A percentile compares a stretch with the other conserved stretches of the same genome.
phyloP scores from a whole-genome alignment of 2,797 vertebrate species.

The Cetoscarus ocellatus region DNA sequence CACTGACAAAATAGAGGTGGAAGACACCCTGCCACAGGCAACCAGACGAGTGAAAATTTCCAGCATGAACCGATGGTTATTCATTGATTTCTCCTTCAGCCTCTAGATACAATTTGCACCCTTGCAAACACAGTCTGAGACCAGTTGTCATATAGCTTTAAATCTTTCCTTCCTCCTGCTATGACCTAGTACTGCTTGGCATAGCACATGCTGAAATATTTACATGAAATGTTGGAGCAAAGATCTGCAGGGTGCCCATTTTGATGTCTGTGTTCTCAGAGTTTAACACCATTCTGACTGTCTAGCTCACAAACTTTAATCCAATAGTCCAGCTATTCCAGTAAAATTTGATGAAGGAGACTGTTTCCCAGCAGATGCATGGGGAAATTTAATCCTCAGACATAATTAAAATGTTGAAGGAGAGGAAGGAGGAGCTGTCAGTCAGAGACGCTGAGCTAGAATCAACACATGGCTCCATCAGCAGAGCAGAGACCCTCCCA shows the following conservation, averaged over 20 bases:
- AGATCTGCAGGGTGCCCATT: conserved; percentile 27
- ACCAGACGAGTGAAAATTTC: background rate
- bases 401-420: conserved; percentile 29
- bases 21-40: background rate
- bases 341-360: conserved; percentile 26
- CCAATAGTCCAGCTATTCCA: background rate
- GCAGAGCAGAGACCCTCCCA: conserved; percentile 15
- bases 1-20: conserved; percentile 13
- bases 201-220: conserved; percentile 47
- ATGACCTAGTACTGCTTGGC: conserved; percentile 42
- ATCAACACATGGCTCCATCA: conserved; percentile 43
- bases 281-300: conserved; percentile 16
- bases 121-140: conserved; percentile 4
- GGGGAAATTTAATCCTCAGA: conserved; percentile 14
- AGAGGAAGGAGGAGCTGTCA: conserved; percentile 21
- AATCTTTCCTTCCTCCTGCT: conserved; percentile 4
- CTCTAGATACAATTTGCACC: background rate
- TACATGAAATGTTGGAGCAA: conserved; percentile 23
- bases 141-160: conserved; percentile 2
- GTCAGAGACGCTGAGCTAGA: conserved; percentile 15
- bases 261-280: conserved; percentile 36
- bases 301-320: conserved; percentile 3
- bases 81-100: background rate
- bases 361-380: conserved; percentile 23
- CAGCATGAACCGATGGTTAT: background rate